These are phyloP conservation scores for Ectropis crepuscularia DNA, from an alignment of 2,888 invertebrate genomes.

Conservation along the genomic window DNA sequence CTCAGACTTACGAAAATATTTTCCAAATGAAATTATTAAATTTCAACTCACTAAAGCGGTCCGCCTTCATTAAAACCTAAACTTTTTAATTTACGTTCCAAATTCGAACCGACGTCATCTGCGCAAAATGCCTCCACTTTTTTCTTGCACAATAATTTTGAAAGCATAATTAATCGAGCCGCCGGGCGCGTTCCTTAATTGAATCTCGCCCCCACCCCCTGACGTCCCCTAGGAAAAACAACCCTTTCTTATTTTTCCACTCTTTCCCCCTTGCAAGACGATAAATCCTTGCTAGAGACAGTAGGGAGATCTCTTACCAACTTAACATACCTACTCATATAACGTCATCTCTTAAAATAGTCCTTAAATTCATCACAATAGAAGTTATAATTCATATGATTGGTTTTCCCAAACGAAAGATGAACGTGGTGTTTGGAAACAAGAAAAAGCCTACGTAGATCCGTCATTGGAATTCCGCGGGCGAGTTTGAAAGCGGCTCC, in stretches of 20 bases:
- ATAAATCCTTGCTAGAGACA: slow-evolving; percentile 83
- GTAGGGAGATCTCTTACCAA: slow-evolving; percentile 76
- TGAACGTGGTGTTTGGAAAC: slow-evolving; percentile 60
- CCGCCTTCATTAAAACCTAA: slow-evolving; percentile 15
- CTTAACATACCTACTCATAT: slow-evolving; percentile 25
- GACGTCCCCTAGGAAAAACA: slow-evolving; percentile 79
- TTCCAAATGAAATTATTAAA: neutral
- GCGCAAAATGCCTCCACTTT: slow-evolving; percentile 46
- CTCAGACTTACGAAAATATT: neutral
- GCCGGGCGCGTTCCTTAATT: slow-evolving; percentile 74
- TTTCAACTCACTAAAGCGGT: neutral
- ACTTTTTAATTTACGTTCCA: slow-evolving; percentile 30
- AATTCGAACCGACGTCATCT: slow-evolving; percentile 39
- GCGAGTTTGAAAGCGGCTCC: slow-evolving; percentile 69
- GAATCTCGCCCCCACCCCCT: slow-evolving; percentile 71
- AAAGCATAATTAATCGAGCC: slow-evolving; percentile 80
- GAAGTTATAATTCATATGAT: slow-evolving; percentile 20
- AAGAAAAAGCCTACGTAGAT: slow-evolving; percentile 82
- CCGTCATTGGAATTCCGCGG: slow-evolving; percentile 84
- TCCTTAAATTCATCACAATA: slow-evolving; percentile 3
- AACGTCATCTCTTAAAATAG: neutral
- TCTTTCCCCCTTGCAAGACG: slow-evolving; percentile 79
- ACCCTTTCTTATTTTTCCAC: slow-evolving; percentile 83
- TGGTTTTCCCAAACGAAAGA: slow-evolving; percentile 32
- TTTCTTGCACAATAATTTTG: slow-evolving; percentile 60